phyloP scores from a whole-genome alignment of 2,113 vertebrate genomes.

The Oryzias woworae region DNA sequence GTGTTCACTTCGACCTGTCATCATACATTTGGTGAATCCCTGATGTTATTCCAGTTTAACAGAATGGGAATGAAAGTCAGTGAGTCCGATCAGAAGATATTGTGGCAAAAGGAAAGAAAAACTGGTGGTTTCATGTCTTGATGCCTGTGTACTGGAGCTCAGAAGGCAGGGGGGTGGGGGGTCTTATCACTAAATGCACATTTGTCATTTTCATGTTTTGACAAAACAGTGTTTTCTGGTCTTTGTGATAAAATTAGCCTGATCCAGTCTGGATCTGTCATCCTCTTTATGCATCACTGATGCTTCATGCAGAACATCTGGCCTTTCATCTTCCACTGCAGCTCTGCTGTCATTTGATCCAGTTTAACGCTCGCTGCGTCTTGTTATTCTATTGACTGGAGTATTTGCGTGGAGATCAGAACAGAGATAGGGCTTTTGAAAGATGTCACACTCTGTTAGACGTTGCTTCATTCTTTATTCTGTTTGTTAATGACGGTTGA shows the following conservation, averaged over 20 bases:
- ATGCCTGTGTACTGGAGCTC: conserved; percentile 2
- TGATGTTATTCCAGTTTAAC: no score
- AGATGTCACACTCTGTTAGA: conserved; percentile 9
- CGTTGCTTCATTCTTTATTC: background rate
- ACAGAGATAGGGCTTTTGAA: background rate
- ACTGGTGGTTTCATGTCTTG: background rate
- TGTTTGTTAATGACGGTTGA: conserved; percentile 12
- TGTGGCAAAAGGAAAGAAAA: background rate
- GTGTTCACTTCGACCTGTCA: no score
- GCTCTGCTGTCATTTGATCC: background rate
- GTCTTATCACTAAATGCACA: conserved; percentile 5
- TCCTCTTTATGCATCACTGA: background rate
- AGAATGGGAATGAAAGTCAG: no score
- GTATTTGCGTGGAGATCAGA: conserved; percentile 9
- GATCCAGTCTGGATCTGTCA: background rate
- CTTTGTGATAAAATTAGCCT: conserved; percentile 4
- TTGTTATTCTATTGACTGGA: conserved; percentile 1
- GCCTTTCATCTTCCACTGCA: background rate
- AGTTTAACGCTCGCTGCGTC: background rate
- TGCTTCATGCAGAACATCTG: background rate
- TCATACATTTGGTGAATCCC: no score
- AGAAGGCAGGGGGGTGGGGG: background rate
- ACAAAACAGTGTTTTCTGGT: background rate
- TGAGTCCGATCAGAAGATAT: no score
- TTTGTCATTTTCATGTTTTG: conserved; percentile 1